phyloP scores from a whole-genome alignment of 2,113 vertebrate genomes.

The Gallinago undulata region DNA sequence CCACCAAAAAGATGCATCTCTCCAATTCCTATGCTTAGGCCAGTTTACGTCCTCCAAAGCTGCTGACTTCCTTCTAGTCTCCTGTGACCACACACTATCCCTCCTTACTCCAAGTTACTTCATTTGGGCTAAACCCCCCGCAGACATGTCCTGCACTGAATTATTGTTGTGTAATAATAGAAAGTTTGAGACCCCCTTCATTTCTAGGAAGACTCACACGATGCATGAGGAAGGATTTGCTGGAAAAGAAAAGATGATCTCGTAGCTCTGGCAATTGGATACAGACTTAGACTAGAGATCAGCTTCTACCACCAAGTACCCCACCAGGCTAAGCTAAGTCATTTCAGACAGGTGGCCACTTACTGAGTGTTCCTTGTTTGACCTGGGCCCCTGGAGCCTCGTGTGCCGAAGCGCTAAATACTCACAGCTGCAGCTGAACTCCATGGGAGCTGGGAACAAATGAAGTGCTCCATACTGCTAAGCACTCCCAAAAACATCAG shows the following conservation, averaged over 20 bases:
- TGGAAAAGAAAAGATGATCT: constrained; percentile 20
- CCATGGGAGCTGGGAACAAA: neutral
- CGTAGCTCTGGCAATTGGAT: neutral
- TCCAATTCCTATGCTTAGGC: neutral
- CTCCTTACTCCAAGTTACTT: neutral
- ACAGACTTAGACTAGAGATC: neutral
- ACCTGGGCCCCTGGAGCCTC: neutral
- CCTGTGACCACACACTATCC: neutral
- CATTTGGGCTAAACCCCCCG: neutral
- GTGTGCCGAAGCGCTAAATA: neutral
- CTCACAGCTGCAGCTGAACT: neutral
- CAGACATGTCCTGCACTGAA: neutral
- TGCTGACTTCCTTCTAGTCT: neutral
- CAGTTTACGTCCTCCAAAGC: neutral
- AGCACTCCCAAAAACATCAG: neutral
- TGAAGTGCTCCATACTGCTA: neutral
- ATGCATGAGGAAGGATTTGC: neutral
- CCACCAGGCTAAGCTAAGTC: neutral
- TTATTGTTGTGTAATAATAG: neutral
- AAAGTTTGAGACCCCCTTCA: neutral
- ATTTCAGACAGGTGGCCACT: neutral
- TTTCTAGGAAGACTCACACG: neutral
- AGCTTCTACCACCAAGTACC: neutral
- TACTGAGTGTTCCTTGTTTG: neutral
- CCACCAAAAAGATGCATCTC: neutral